These are phyloP conservation scores for Xiphophorus hellerii DNA, from an alignment of 2,113 vertebrate genomes.

Conservation along the genomic window DNA sequence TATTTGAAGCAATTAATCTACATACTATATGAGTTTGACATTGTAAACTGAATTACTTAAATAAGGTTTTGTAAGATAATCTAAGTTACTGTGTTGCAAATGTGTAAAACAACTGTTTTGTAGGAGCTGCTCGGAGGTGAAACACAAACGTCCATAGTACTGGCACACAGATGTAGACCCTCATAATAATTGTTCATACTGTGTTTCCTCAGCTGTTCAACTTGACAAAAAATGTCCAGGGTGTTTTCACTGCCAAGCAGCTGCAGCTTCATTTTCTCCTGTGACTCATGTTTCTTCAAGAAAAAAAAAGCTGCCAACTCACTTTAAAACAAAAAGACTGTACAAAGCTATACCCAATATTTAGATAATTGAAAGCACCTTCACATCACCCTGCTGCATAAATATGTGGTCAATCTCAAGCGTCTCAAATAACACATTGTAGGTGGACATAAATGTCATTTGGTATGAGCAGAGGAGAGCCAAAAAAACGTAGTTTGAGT, in stretches of 20 bases:
- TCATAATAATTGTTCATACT: conserved; percentile 21
- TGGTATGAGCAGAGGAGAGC: conserved; percentile 25
- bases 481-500: conserved; percentile 21
- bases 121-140: neutral
- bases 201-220: conserved; percentile 43
- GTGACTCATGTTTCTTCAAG: conserved; percentile 47
- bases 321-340: conserved; percentile 11
- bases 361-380: conserved; percentile 8
- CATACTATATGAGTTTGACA: too few species aligned
- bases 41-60: too few species aligned
- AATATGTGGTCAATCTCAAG: neutral
- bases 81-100: neutral
- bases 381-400: neutral
- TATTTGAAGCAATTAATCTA: too few species aligned
- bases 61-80: too few species aligned
- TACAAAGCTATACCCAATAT: neutral
- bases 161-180: conserved; percentile 15
- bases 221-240: conserved; percentile 37
- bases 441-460: conserved; percentile 39
- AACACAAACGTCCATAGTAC: neutral
- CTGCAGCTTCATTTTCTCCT: conserved; percentile 25
- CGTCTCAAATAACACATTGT: conserved; percentile 24
- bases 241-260: conserved; percentile 36
- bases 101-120: neutral
- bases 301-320: conserved; percentile 22